phyloP scores from a whole-genome alignment of 2,797 vertebrate species.

The Sebastes cheni region DNA sequence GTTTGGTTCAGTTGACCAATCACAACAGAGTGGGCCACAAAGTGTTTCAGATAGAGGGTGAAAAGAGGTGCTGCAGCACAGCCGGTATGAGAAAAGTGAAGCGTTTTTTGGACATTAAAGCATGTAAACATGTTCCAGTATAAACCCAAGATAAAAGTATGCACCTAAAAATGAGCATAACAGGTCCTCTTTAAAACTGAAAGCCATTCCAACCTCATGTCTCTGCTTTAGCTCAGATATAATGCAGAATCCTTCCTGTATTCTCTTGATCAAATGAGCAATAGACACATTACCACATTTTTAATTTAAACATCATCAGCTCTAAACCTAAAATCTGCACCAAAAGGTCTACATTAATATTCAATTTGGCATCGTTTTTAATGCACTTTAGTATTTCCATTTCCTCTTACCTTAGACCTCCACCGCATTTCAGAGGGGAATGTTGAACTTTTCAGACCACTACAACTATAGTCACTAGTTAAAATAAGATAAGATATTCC shows the following conservation, averaged over 20 bases:
- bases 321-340: not conserved
- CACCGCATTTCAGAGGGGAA: not conserved
- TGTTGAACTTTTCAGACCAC: not conserved
- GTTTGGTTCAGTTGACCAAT: too few species aligned
- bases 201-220: not conserved
- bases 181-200: not conserved
- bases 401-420: not conserved
- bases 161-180: too few species aligned
- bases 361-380: too few species aligned
- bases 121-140: rapidly evolving
- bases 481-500: too few species aligned
- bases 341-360: not conserved
- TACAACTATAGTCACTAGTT: not conserved
- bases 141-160: too few species aligned
- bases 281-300: not conserved
- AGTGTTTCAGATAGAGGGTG: too few species aligned
- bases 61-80: too few species aligned
- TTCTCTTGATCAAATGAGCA: not conserved
- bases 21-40: too few species aligned
- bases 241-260: not conserved
- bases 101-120: too few species aligned
- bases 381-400: too few species aligned
- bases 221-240: not conserved
- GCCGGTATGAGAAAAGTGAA: too few species aligned
- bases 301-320: not conserved